Conservation (phyloP, 2,888 invertebrate genomes). For the Hymenopus coronatus region DNA sequence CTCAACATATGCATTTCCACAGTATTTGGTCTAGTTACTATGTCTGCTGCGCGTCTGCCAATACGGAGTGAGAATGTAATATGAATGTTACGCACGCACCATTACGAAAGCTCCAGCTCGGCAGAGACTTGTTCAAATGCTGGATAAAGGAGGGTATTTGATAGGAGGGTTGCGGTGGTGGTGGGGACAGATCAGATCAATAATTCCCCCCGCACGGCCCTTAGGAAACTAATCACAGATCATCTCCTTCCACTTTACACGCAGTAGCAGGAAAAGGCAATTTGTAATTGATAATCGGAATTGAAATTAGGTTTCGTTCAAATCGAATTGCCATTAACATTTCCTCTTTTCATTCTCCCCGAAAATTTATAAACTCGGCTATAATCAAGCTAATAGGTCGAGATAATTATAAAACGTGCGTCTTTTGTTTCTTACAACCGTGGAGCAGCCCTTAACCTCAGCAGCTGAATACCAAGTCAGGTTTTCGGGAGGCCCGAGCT, state of each 20-base stretch:
- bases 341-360: neutral
- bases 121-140: neutral
- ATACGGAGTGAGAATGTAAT: too few relatives aligned
- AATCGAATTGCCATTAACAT: conserved; percentile 22
- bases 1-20: too few relatives aligned
- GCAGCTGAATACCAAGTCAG: too few relatives aligned
- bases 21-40: too few relatives aligned
- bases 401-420: neutral
- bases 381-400: conserved; percentile 19
- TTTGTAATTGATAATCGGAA: conserved; percentile 32
- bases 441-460: too few relatives aligned
- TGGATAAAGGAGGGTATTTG: neutral
- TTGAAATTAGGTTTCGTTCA: conserved; percentile 27
- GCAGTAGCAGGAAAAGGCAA: conserved; percentile 24
- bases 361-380: conserved; percentile 5
- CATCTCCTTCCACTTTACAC: neutral
- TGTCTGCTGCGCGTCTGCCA: too few relatives aligned
- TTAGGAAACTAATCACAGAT: conserved; percentile 5
- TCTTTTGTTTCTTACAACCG: neutral
- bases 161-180: neutral
- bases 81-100: neutral
- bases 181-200: neutral
- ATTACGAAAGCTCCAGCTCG: neutral
- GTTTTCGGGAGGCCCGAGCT: too few relatives aligned
- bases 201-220: neutral